Base-by-base conservation (phyloP, 1,140 invertebrate species). In the Cydia amplana region DNA sequence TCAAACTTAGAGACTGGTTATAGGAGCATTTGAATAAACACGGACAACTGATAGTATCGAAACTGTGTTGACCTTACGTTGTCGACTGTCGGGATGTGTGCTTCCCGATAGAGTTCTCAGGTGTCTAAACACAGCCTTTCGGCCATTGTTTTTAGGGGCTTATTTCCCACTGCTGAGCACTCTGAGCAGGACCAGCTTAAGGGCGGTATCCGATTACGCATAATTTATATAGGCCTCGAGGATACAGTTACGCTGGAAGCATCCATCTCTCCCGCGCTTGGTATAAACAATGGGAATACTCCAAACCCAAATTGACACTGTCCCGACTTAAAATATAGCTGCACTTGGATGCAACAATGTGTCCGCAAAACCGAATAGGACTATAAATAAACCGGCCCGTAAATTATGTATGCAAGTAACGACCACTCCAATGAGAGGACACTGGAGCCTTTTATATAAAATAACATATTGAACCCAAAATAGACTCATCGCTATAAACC, bases 21-120 rank as follows among this genome's bases (percentile, higher is more conserved):
- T 87, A 87, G 82, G 82, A 89, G 88, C 91, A 93, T 91, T 92
- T 91, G 90, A 91, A 91, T 91, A 93, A 92, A 93, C 90, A 91
- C 85, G 80, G 85, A 81, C 79, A 78, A 79, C 83, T 80, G 86
- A 89, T 89, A 88, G 79, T 86, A 88, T 90, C 87, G 83, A 84
- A 89, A 87, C 86, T 88, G 84, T 91, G 82, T 90, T 92, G 87
- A 90, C 87, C 88, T 88, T 84, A 85, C 81, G 78, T 77, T 80
- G 82, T 89, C 85, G 86, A 85, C 88, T 91, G 80, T 85, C 88
- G 79, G 82, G 72, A 78, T 83, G 83, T 84, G 72, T 86, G 84
- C 77, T 75, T 77, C 75, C 78, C 77, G 85, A 89, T 90, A 88
- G 83, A 89, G 82, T 83, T 84, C 86, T 89, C 89, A 85, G 83